These are phyloP conservation scores for Sebastes cheni DNA, from an alignment of 2,797 vertebrate genomes.

Conservation along the genomic window DNA sequence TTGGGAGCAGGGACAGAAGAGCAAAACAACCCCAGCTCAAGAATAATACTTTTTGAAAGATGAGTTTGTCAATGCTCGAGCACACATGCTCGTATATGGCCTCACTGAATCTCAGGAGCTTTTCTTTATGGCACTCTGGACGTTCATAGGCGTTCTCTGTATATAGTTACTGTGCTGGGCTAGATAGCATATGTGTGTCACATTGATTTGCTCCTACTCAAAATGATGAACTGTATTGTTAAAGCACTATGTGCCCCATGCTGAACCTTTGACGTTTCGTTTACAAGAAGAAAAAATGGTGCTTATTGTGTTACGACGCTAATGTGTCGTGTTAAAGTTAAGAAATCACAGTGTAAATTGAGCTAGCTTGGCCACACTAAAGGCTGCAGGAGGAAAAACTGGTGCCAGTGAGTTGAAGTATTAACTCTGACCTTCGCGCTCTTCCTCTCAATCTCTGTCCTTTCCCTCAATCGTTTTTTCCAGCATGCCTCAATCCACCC, in stretches of 20 bases:
- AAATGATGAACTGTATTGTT: conserved; percentile 1
- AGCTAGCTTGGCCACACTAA: neutral
- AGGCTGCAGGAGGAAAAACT: conserved; percentile 21
- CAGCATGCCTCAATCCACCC: neutral
- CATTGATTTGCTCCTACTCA: neutral
- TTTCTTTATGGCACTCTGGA: conserved; percentile 30
- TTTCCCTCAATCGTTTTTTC: conserved; percentile 21
- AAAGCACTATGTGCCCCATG: neutral
- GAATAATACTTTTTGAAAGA: conserved; percentile 24
- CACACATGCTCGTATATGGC: neutral
- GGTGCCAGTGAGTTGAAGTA: conserved; percentile 40
- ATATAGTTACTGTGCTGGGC: neutral
- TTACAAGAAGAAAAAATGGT: neutral
- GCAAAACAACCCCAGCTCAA: conserved; percentile 12
- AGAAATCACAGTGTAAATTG: neutral
- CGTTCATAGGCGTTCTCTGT: conserved; percentile 14
- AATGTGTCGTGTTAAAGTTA: neutral
- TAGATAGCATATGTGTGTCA: neutral
- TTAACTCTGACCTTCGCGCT: conserved; percentile 61
- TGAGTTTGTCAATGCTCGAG: neutral
- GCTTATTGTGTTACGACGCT: neutral
- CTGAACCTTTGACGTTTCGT: neutral
- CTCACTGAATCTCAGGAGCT: conserved; percentile 5
- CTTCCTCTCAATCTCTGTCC: conserved; percentile 36
- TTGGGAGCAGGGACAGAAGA: conserved; percentile 3